A percentile compares a stretch with the other conserved stretches of the same genome.
Conservation (phyloP, 2,888 invertebrate species). For the Plagodis pulveraria region DNA sequence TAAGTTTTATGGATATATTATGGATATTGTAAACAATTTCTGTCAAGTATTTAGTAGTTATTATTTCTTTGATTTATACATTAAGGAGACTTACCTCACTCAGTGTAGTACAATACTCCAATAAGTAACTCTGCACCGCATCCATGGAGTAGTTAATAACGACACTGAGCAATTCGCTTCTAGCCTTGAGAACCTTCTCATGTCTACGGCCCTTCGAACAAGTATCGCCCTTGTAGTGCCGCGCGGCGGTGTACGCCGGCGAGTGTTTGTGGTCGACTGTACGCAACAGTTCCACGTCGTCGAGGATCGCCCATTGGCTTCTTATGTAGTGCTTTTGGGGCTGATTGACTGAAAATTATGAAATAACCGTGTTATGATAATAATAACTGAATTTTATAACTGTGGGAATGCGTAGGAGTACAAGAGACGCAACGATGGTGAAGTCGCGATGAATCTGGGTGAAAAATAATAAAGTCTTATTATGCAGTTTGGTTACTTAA, state of each 20-base stretch:
- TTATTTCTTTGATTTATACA: too few species aligned
- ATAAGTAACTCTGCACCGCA: constrained; percentile 75
- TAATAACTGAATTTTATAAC: background rate
- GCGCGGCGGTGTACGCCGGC: constrained; percentile 6
- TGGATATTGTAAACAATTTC: too few species aligned
- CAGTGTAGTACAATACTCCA: constrained; percentile 78
- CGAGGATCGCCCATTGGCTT: constrained; percentile 67
- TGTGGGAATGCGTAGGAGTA: too few species aligned
- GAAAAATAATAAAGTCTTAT: too few species aligned
- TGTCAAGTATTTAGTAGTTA: background rate
- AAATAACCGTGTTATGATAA: background rate
- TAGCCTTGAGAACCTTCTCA: constrained; percentile 58
- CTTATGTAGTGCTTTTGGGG: constrained; percentile 64
- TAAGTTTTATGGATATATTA: too few species aligned
- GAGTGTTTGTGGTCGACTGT: constrained; percentile 37
- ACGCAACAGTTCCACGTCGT: constrained; percentile 55
- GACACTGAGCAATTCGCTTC: constrained; percentile 62
- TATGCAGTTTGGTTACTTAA: too few species aligned
- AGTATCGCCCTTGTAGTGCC: constrained; percentile 4
- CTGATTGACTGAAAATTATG: constrained; percentile 52
- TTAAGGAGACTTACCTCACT: constrained; percentile 69
- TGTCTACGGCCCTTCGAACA: constrained; percentile 33
- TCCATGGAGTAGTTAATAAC: constrained; percentile 77
- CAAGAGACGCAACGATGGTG: too few species aligned
- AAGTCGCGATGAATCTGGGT: too few species aligned